phyloP scores from a whole-genome alignment of 2,113 vertebrate genomes.

The Lampris incognitus region DNA sequence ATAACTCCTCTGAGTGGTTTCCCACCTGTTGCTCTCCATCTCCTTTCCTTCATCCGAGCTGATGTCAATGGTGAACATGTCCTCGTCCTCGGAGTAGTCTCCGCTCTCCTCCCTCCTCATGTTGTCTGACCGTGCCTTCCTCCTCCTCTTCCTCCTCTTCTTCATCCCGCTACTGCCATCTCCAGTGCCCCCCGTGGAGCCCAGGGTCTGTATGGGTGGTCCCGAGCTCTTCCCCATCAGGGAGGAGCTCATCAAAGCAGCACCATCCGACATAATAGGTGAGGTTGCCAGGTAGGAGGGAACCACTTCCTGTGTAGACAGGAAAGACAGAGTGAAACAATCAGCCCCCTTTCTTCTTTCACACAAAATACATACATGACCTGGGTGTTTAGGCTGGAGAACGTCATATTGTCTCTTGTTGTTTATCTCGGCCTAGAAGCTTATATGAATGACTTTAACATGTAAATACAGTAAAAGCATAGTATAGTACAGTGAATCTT shows the following conservation, averaged over 20 bases:
- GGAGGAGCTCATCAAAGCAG: constrained; percentile 83
- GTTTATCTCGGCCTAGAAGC: background rate
- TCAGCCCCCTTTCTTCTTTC: background rate
- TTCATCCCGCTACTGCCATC: constrained; percentile 75
- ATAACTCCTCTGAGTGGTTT: too few species aligned
- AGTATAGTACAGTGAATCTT: too few species aligned
- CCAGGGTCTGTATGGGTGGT: constrained; percentile 72
- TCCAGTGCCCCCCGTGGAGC: constrained; percentile 44
- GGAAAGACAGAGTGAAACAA: constrained; percentile 6
- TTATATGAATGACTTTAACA: too few species aligned
- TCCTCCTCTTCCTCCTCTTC: constrained; percentile 93
- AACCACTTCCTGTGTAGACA: constrained; percentile 85
- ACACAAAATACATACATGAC: too few species aligned
- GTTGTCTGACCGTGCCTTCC: constrained; percentile 88
- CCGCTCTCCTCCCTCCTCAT: constrained; percentile 85
- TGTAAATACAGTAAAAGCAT: background rate
- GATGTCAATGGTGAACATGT: constrained; percentile 96
- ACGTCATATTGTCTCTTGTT: background rate
- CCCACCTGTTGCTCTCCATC: constrained; percentile 66
- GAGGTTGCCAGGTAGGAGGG: constrained; percentile 93
- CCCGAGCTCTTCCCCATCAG: constrained; percentile 83
- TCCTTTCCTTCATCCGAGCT: constrained; percentile 88
- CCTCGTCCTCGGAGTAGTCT: constrained; percentile 89
- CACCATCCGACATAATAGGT: constrained; percentile 89
- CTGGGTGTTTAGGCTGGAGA: background rate